Evolutionary conservation across 2,888 invertebrate genomes (phyloP), one percentile per base, ranked within the genome.

Genomic region (Parelbella ahira): DNA sequence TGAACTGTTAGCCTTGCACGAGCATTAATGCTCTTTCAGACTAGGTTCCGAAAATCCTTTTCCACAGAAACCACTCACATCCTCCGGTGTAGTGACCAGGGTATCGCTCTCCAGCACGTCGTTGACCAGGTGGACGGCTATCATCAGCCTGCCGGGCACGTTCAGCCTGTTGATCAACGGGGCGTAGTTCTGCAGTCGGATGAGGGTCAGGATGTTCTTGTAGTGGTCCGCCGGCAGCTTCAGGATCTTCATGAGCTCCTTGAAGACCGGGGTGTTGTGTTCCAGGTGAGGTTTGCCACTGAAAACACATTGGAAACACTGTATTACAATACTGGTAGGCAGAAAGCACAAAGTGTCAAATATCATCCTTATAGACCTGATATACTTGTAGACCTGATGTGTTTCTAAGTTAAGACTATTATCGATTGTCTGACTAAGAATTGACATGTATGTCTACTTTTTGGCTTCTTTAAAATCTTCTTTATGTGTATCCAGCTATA

Each of bases 141-240:
- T 89, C 45, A 93, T 90, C 64, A 95, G 94, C 42, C 97, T 87
- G 0, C 97, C 97, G 2, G 91, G 91, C 63, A 94, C 96, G 79
- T 98, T 97, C 66, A 99, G 92, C 67, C 95, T 94, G 27, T 93
- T 56, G 48, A 98, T 90, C 24, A 98, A 88, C 0, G 94, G 93
- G 3, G 94, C 93, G 67, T 95, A 99, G 83, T 97, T 93, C 60
- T 94, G 92, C 50, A 99, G 84, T 61, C 95, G 91, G 42, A 98
- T 90, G 7, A 99, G 91, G 0, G 94, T 94, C 28, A 98, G 88
- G 6, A 97, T 91, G 74, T 98, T 95, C 74, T 96, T 96, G 83
- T 98, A 99, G 63, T 95, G 94, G 69, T 98, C 97, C 1, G 98
- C 92, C 0, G 99, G 98, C 28, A 99, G 94, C 74, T 97, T 96